phyloP scores from a whole-genome alignment of 2,888 invertebrate species.

The Strigamia crassipes region DNA sequence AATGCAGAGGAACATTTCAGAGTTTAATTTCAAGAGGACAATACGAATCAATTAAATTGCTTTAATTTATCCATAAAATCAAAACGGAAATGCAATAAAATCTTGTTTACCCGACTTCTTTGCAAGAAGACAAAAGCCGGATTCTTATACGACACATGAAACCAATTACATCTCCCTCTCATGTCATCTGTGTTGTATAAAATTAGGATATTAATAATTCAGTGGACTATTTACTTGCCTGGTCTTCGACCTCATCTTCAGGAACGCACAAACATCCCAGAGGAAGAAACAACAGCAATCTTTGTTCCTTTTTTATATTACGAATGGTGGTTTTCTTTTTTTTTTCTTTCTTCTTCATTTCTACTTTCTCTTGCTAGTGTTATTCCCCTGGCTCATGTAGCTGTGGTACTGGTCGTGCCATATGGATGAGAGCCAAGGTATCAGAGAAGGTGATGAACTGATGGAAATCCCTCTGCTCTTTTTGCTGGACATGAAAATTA shows the following conservation, averaged over 20 bases:
- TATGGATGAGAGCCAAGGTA: constrained; percentile 10
- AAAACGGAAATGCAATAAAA: not conserved
- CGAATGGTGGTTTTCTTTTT: not conserved
- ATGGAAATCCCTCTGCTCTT: constrained; percentile 4
- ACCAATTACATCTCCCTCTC: not conserved
- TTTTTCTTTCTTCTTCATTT: not conserved
- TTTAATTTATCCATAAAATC: not conserved
- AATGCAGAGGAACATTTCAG: too few species aligned
- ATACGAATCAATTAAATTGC: too few species aligned
- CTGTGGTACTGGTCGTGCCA: not conserved
- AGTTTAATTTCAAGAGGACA: too few species aligned
- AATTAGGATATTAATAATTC: constrained; percentile 10
- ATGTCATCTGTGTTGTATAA: constrained; percentile 1
- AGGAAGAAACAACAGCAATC: constrained; percentile 10
- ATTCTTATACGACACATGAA: not conserved
- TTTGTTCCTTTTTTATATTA: not conserved
- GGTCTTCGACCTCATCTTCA: not conserved
- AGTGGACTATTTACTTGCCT: not conserved
- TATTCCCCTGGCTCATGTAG: constrained; percentile 4
- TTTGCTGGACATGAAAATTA: constrained; percentile 10
- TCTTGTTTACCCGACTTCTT: not conserved
- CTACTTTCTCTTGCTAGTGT: not conserved
- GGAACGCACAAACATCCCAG: not conserved
- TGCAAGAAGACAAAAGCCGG: not conserved
- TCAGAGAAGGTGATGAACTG: constrained; percentile 10